Percentiles rank a stretch among this genome's conserved stretches.
phyloP scores from a whole-genome alignment of 1,140 invertebrate species.

The Ladona fulva region DNA sequence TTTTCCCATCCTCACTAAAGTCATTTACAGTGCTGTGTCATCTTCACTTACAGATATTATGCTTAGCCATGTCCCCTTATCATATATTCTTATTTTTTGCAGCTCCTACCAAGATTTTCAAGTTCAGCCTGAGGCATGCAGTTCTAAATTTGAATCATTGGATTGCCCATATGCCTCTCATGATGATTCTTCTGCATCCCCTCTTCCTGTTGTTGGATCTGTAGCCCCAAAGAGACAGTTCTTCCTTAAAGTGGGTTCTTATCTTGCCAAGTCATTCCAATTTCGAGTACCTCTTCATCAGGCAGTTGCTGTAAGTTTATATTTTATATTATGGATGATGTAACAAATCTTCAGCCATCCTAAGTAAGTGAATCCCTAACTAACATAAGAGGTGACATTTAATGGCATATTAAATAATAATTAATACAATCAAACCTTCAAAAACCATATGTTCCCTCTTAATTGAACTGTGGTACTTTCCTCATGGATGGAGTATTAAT shows the following conservation, averaged over 20 bases:
- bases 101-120: slow-evolving; percentile 3
- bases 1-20: no score
- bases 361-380: no score
- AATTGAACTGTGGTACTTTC: no score
- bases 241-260: neutral
- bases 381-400: no score
- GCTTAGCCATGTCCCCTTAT: no score
- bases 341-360: neutral
- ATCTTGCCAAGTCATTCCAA: slow-evolving; percentile 3
- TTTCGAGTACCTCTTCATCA: slow-evolving; percentile 13
- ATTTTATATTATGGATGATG: no score
- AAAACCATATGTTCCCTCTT: no score
- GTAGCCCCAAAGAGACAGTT: neutral
- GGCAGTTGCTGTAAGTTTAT: slow-evolving; percentile 13
- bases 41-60: no score
- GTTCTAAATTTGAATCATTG: neutral
- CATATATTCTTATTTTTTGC: neutral
- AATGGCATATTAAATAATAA: no score
- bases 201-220: neutral
- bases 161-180: neutral
- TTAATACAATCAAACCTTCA: no score
- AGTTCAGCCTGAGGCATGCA: slow-evolving; percentile 1
- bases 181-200: neutral
- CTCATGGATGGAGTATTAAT: no score
- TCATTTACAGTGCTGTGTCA: no score